A percentile compares a stretch with the other conserved stretches of the same genome.
phyloP scores from a whole-genome alignment of 1,140 invertebrate genomes.

The Drosophila mauritiana region DNA sequence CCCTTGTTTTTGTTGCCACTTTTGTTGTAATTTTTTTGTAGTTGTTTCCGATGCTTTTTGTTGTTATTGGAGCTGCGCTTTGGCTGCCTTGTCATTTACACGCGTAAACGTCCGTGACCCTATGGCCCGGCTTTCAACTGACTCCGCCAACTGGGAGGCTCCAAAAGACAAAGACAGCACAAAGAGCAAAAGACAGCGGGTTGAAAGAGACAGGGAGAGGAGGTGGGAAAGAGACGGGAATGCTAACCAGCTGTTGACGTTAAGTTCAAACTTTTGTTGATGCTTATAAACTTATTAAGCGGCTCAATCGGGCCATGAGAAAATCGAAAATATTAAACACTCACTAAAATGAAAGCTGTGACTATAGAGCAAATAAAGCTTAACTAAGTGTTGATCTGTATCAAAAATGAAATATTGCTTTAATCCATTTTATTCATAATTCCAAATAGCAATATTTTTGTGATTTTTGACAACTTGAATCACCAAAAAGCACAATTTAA shows the following conservation, averaged over 20 bases:
- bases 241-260: constrained; percentile 47
- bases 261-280: constrained; percentile 39
- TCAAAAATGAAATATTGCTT: neutral
- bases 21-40: constrained; percentile 12
- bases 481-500: neutral
- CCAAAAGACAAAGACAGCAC: constrained; percentile 25
- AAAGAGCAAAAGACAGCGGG: constrained; percentile 16
- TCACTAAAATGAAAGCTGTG: neutral
- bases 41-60: constrained; percentile 14
- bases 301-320: constrained; percentile 7
- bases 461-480: neutral
- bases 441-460: neutral
- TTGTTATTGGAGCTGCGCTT: constrained; percentile 35
- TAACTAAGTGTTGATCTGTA: no score
- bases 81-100: constrained; percentile 72
- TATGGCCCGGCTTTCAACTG: constrained; percentile 66
- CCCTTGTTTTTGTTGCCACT: constrained; percentile 7
- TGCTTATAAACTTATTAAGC: constrained; percentile 14
- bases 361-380: no score
- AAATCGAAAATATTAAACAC: constrained; percentile 4
- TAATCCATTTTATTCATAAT: neutral
- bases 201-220: constrained; percentile 4
- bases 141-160: constrained; percentile 23
- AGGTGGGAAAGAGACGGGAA: neutral
- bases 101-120: constrained; percentile 79